A percentile compares a stretch with the other conserved stretches of the same genome.
phyloP scores from a whole-genome alignment of 2,888 invertebrate species.

The Troides aeacus region DNA sequence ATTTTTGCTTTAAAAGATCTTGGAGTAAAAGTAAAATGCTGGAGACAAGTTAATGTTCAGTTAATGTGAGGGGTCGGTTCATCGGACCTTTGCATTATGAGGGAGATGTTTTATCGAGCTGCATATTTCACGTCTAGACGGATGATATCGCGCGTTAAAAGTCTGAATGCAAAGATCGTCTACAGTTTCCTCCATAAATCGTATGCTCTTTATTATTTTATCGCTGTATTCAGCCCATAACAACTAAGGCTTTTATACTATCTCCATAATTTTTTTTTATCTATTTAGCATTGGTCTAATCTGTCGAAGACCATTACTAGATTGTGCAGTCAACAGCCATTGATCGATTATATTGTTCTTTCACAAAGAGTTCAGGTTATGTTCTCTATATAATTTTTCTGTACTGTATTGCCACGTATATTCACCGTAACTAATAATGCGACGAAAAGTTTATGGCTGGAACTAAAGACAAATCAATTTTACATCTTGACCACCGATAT shows the following conservation, averaged over 20 bases:
- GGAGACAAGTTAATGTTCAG: not conserved
- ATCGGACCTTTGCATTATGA: constrained; percentile 56
- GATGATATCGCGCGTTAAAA: constrained; percentile 24
- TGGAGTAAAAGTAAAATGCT: not conserved
- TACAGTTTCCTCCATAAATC: not conserved
- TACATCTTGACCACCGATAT: constrained; percentile 1
- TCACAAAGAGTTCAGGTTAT: not conserved
- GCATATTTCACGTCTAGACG: constrained; percentile 61
- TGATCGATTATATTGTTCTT: not conserved
- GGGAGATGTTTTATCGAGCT: constrained; percentile 45
- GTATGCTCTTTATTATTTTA: constrained; percentile 1
- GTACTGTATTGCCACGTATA: constrained; percentile 1
- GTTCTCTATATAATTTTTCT: not conserved
- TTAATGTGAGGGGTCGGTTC: constrained; percentile 55
- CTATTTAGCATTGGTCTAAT: too few relatives aligned
- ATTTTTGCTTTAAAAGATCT: not conserved
- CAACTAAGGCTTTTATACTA: too few relatives aligned
- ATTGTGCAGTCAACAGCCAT: too few relatives aligned
- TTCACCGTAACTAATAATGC: constrained; percentile 12
- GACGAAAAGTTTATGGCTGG: constrained; percentile 13
- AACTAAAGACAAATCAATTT: constrained; percentile 26
- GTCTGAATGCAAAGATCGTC: not conserved
- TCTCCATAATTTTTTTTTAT: too few relatives aligned
- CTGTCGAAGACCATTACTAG: too few relatives aligned
- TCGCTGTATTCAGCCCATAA: not conserved